Evolutionary conservation across 2,888 invertebrate species (phyloP), one percentile per base, ranked within the genome.

Genomic region (Agriopis aurantiaria): DNA sequence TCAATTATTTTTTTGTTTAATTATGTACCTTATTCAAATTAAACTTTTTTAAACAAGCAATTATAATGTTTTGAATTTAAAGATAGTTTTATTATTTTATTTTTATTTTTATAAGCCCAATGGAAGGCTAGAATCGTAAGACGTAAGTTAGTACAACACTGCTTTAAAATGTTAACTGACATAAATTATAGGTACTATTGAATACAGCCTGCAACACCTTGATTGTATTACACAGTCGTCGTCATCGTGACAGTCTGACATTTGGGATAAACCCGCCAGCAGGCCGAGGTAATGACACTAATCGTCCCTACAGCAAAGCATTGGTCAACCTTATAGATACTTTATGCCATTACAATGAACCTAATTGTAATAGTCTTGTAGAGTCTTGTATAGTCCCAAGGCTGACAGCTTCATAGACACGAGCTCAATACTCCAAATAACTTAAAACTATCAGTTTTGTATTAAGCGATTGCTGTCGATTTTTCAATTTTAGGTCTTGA

Each of bases 351-450:
- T 68, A 68, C 68, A 71, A 68, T 71, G 65, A 41, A 58, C 61
- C 60, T 71, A 71, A 71, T 71, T 61, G 64, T 71, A 71, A 70
- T 63, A 53, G 63, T 55, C 55, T 66, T 12, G 52, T 55, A 70
- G 59, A 53, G 63, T 55, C 55, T 66, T 12, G 57, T 55, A 51
- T 12, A 7, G 46, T 55, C 53, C 64, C 68, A 71, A 71, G 71
- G 71, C 68, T 68, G 65, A 55, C 68, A 61, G 51, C 43, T 58
- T 61, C 43, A 57, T 10, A 64, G 59, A 11, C 60, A 41, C 49
- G 57, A 62, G 23, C 45, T 51, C 57, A 51, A 46, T 57, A 52
- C 40, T 63, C 45, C 10, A 57, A 56, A 43, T 51, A 62, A 45
- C 48, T 43, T 41, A n/a, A 41, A 40, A 40, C 41, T 55, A 41